phyloP scores from a whole-genome alignment of 2,113 vertebrate species.

The pig (Sus scrofa) region T2T-Sscrofa CM000817.6:162392501-162393000 shows the following conservation, averaged over 20 bases:
- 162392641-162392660: not conserved
- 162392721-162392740: too few relatives aligned
- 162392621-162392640: not conserved
- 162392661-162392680: not conserved
- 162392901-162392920: too few relatives aligned
- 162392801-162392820: not conserved
- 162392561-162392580: not conserved
- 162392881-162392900: not conserved
- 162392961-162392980: not conserved
- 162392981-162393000: not conserved
- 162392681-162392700: constrained; percentile 19
- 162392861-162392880: not conserved
- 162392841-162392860: too few relatives aligned
- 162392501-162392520: not conserved
- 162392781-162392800: too few relatives aligned
- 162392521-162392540: not conserved
- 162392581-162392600: not conserved
- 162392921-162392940: too few relatives aligned
- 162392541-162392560: not conserved
- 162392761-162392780: too few relatives aligned
- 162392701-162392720: not conserved
- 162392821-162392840: not conserved
- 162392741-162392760: too few relatives aligned
- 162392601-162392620: not conserved
- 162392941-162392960: not conserved